These are phyloP conservation scores for Euura saliciscinereae DNA, from an alignment of 1,140 invertebrate species.

Conservation along the genomic window DNA sequence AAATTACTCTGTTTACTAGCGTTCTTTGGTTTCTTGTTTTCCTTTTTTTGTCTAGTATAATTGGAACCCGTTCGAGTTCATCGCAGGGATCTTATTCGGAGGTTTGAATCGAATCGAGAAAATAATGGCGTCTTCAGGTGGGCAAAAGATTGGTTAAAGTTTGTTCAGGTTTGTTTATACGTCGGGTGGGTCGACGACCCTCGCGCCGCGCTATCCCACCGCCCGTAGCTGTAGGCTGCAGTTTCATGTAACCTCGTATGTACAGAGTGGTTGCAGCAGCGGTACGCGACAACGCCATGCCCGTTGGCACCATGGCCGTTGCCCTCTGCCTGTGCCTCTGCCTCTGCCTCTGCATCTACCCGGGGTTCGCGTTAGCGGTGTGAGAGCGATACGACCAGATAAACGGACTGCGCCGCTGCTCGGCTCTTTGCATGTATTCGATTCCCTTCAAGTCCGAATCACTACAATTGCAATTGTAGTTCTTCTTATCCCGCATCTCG, in stretches of 20 bases:
- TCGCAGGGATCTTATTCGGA: too few relatives aligned
- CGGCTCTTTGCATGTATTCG: not conserved
- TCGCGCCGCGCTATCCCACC: not conserved
- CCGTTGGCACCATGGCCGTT: not conserved
- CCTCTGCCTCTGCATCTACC: not conserved
- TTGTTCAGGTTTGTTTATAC: constrained; percentile 7
- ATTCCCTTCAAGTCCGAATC: too few relatives aligned
- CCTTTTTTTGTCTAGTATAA: not conserved
- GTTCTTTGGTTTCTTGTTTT: not conserved
- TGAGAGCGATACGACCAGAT: not conserved
- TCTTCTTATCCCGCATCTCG: too few relatives aligned
- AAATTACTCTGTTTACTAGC: constrained; percentile 2
- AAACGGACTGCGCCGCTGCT: not conserved
- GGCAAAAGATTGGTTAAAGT: not conserved
- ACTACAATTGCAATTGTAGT: too few relatives aligned
- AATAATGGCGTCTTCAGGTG: too few relatives aligned
- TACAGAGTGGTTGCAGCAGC: not conserved
- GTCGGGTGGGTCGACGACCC: not conserved
- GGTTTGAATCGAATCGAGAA: too few relatives aligned
- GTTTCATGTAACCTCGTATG: not conserved
- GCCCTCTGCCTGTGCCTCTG: not conserved
- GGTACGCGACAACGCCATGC: not conserved
- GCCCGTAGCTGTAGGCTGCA: not conserved
- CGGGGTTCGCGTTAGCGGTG: not conserved
- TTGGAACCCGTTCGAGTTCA: too few relatives aligned